A percentile compares a stretch with the other conserved stretches of the same genome.
These are phyloP conservation scores for Rhopalosiphum padi DNA, from an alignment of 1,140 invertebrate species.

Conservation along the genomic window DNA sequence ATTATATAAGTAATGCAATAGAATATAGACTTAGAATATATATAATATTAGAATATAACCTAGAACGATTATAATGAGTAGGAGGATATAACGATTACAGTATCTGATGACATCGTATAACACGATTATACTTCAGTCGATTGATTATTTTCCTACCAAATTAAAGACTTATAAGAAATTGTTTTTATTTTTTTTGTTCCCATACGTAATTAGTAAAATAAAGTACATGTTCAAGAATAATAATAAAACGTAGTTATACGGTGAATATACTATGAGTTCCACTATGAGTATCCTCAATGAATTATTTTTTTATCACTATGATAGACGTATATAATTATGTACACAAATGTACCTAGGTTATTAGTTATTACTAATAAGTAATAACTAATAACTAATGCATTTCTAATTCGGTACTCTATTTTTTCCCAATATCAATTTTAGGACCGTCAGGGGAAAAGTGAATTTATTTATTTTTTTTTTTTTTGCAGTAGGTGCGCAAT, in stretches of 20 bases:
- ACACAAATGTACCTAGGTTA: neutral
- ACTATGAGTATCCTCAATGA: no score
- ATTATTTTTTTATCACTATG: neutral
- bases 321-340: neutral
- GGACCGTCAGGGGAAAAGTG: neutral
- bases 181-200: neutral
- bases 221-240: no score
- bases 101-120: neutral
- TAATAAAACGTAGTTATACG: no score
- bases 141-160: neutral
- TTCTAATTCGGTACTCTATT: neutral
- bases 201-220: no score
- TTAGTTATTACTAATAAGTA: neutral
- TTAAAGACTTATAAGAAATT: neutral
- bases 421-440: neutral
- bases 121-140: no score
- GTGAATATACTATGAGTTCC: no score
- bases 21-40: no score
- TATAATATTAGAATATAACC: no score
- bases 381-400: neutral
- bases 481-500: neutral
- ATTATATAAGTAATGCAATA: neutral
- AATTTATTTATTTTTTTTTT: neutral
- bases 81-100: no score
- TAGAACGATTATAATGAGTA: no score